These are phyloP conservation scores for Eupeodes luniger DNA, from an alignment of 2,888 invertebrate species.

Conservation along the genomic window DNA sequence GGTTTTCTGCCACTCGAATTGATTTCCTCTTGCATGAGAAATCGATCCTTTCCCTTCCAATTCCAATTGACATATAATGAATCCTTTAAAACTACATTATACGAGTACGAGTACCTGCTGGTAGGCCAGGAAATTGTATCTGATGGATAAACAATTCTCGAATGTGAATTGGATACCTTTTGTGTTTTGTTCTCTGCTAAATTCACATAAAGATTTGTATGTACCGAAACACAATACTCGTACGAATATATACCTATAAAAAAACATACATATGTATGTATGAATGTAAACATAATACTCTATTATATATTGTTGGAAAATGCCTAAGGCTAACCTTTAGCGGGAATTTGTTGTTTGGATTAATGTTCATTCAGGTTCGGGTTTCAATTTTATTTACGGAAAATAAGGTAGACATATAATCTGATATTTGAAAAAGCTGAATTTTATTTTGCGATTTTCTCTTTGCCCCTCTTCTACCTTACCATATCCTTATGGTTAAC, in stretches of 20 bases:
- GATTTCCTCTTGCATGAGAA: slow-evolving; percentile 41
- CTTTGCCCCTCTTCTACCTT: too few species aligned
- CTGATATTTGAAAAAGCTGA: too few species aligned
- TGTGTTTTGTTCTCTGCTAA: neutral
- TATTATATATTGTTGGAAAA: slow-evolving; percentile 11
- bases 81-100: slow-evolving; percentile 62
- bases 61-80: slow-evolving; percentile 50
- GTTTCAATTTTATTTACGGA: slow-evolving; percentile 60
- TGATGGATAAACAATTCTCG: slow-evolving; percentile 30
- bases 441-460: too few species aligned
- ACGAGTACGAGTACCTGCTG: neutral
- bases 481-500: too few species aligned
- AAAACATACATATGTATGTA: too few species aligned
- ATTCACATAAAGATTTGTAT: slow-evolving; percentile 13
- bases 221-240: neutral
- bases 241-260: too few species aligned
- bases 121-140: slow-evolving; percentile 57
- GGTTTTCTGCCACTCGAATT: slow-evolving; percentile 46
- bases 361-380: slow-evolving; percentile 52
- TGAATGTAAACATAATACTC: neutral
- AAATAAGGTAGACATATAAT: neutral
- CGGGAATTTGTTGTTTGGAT: slow-evolving; percentile 44
- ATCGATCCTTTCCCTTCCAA: slow-evolving; percentile 50
- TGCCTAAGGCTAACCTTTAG: neutral
- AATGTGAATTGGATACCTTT: slow-evolving; percentile 21